Evolutionary conservation across 2,113 vertebrate genomes (phyloP).

Genomic region (Numenius arquata): DNA sequence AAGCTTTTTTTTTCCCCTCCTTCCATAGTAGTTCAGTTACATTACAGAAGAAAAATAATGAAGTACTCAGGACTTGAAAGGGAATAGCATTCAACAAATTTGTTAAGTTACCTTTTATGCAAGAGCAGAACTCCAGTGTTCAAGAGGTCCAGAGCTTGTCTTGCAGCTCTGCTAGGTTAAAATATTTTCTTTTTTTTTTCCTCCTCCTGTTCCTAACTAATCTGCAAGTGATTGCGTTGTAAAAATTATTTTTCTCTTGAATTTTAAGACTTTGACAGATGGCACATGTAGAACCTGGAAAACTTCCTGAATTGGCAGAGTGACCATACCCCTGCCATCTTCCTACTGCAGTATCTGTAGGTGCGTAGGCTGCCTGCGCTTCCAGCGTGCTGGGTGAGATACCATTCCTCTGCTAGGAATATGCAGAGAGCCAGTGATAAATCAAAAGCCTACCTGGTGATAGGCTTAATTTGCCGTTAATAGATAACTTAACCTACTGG

Average conservation of each 20-base stretch:
- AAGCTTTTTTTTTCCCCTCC: background rate
- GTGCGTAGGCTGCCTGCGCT: constrained; percentile 38
- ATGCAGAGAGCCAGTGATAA: background rate
- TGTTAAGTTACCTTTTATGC: background rate
- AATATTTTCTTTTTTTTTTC: background rate
- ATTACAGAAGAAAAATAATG: background rate
- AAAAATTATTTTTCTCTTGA: constrained; percentile 42
- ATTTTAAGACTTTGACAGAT: constrained; percentile 58
- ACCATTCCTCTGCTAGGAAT: background rate
- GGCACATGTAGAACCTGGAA: constrained; percentile 62
- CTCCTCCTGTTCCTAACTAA: constrained; percentile 6
- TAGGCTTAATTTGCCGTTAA: background rate
- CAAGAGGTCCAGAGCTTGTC: background rate
- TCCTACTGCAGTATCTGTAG: constrained; percentile 9
- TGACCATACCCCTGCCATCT: constrained; percentile 56
- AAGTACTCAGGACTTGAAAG: background rate
- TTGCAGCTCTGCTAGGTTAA: constrained; percentile 20
- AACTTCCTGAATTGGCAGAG: constrained; percentile 61
- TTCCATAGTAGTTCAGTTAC: background rate
- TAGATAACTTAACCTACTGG: background rate
- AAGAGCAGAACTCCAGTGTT: background rate
- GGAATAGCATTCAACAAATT: background rate
- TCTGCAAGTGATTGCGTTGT: background rate
- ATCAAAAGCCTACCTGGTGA: background rate
- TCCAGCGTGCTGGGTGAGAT: background rate